Base-by-base conservation (phyloP, 2,113 vertebrate genomes). In the Varanus komodoensis region DNA sequence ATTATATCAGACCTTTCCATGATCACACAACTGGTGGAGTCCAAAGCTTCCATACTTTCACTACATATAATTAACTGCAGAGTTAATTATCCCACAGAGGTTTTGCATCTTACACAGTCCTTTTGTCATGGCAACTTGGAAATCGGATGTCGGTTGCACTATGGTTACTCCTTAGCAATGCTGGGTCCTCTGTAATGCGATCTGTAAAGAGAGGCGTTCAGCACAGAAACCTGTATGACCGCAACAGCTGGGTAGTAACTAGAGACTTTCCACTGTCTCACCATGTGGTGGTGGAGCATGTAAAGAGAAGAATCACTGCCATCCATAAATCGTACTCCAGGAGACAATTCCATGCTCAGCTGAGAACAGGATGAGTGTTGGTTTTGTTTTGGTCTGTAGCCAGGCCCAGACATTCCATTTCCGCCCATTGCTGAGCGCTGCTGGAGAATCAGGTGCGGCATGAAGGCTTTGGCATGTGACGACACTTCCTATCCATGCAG, bases 331-430 rank as follows among this genome's bases (percentile, higher is more conserved):
- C 50, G 64, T 14, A 6, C 38, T 80, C 50, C 54, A 25, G 12
- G 38, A 64, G 29, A 11, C 69, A 86, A 78, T 0, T 0, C 8
- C 91, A 93, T 83, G 89, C 87, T 82, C 75, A 93, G 61, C 0
- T 0, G 88, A 84, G 23, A 67, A 92, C 93, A 96, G 95, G 96
- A 96, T 94, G 75, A 95, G 91, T 1, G 0, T 95, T 48, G 48
- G 83, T 38, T 52, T 71, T 85, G 81, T 94, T 95, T 95, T 92
- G 91, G 94, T 96, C 92, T 91, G 93, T 93, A 96, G 88, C 89
- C 83, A 86, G 91, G 91, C 88, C 93, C 92, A 93, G 92, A 94
- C 95, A 92, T 95, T 95, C 95, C 94, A 80, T 94, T 96, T 96
- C 96, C 92, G 90, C 94, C 92, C 93, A 94, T 86, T 75, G 88